Conservation (phyloP, 2,797 vertebrate species). For the Centropyge bicolor region DNA sequence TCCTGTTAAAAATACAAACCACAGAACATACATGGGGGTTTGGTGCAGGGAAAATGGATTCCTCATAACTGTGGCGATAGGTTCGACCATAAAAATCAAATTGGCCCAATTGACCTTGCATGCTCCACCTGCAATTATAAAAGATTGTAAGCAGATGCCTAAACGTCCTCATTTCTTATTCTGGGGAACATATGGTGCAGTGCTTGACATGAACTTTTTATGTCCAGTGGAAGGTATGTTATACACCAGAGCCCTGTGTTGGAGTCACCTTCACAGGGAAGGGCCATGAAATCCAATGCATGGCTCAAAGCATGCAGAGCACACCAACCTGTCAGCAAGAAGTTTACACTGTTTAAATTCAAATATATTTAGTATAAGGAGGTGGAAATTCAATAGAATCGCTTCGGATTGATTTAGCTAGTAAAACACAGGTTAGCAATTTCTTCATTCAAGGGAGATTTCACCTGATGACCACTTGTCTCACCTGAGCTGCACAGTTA, state of each 20-base stretch:
- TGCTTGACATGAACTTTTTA: constrained; percentile 63
- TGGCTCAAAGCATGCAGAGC: neutral
- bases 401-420: neutral
- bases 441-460: too few relatives aligned
- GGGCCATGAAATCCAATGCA: neutral
- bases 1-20: constrained; percentile 87
- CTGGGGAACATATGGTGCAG: constrained; percentile 87
- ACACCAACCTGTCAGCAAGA: neutral
- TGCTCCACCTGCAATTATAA: constrained; percentile 93
- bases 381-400: neutral
- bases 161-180: constrained; percentile 86
- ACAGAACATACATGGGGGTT: constrained; percentile 54
- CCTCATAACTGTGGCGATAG: constrained; percentile 87
- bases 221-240: constrained; percentile 57
- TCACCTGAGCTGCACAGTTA: too few relatives aligned
- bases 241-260: constrained; percentile 14
- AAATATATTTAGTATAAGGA: neutral
- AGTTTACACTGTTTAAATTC: neutral
- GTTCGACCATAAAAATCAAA: constrained; percentile 93
- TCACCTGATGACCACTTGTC: too few relatives aligned
- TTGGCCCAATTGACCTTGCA: constrained; percentile 95
- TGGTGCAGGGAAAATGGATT: constrained; percentile 54
- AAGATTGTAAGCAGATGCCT: constrained; percentile 97
- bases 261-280: neutral
- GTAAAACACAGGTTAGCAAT: too few relatives aligned